A percentile compares a stretch with the other conserved stretches of the same genome.
phyloP scores from a whole-genome alignment of 2,113 vertebrate species.

The Scalopus aquaticus region DNA sequence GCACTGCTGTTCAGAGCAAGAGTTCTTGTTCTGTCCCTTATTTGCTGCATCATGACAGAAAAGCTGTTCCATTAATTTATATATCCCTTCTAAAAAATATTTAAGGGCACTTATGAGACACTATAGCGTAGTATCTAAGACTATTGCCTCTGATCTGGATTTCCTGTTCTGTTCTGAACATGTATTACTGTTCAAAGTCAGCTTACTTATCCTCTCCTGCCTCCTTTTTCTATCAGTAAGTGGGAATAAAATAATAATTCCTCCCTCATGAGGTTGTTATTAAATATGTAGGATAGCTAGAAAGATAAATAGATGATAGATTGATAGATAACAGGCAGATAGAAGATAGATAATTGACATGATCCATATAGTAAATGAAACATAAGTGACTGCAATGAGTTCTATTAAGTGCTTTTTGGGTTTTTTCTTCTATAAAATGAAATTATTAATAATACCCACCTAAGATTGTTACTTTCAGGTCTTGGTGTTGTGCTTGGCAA shows the following conservation, averaged over 20 bases:
- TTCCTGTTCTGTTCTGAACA: neutral
- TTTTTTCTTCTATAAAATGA: neutral
- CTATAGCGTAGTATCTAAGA: neutral
- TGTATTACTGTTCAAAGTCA: too few relatives aligned
- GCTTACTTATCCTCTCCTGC: neutral
- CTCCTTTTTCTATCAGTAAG: neutral
- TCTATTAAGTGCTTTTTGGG: neutral
- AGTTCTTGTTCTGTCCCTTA: neutral
- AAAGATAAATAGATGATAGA: neutral
- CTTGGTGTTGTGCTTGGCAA: neutral
- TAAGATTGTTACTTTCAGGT: neutral
- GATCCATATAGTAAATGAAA: neutral
- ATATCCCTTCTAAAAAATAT: neutral
- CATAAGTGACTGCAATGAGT: neutral
- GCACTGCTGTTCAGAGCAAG: neutral
- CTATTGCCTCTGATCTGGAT: neutral
- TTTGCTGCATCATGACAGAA: neutral
- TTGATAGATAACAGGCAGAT: neutral
- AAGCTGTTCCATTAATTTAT: neutral
- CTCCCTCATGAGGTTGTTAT: neutral
- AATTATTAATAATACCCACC: neutral
- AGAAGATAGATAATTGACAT: neutral
- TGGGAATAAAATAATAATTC: neutral
- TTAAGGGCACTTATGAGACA: neutral
- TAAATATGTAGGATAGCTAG: neutral